Evolutionary conservation across 2,797 vertebrate genomes (phyloP).

Genomic region (Anabacerthia variegaticeps): DNA sequence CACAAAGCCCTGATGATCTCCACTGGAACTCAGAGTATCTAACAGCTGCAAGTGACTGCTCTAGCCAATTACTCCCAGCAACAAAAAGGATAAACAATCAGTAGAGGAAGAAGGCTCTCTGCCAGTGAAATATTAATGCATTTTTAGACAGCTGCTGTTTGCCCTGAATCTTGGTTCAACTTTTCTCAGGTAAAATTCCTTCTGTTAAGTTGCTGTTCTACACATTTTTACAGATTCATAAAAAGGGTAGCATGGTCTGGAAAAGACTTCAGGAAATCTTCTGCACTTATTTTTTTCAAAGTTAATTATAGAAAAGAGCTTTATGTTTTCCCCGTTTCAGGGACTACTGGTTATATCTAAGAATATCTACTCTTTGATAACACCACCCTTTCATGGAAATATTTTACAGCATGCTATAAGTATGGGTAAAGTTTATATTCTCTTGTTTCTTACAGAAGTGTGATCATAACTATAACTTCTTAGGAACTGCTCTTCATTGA

Average conservation of each 20-base stretch:
- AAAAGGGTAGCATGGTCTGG: neutral
- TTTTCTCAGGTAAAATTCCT: neutral
- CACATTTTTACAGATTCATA: neutral
- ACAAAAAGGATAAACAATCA: slow-evolving; percentile 70
- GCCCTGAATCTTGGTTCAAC: slow-evolving; percentile 11
- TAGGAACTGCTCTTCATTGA: neutral
- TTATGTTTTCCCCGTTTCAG: neutral
- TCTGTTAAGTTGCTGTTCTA: neutral
- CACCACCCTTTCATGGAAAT: neutral
- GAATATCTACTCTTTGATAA: neutral
- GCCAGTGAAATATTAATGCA: slow-evolving; percentile 70
- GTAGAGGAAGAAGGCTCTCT: slow-evolving; percentile 64
- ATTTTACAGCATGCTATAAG: neutral
- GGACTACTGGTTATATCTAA: neutral
- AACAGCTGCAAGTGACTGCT: slow-evolving; percentile 74
- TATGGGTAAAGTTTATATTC: neutral
- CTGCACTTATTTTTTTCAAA: neutral
- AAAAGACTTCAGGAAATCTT: neutral
- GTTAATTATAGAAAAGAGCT: neutral
- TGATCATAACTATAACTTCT: neutral
- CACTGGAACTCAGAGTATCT: slow-evolving; percentile 40
- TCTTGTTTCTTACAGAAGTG: neutral
- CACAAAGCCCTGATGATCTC: slow-evolving; percentile 59
- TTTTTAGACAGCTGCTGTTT: slow-evolving; percentile 54
- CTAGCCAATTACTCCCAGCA: slow-evolving; percentile 72